Evolutionary conservation across 30 jellyfish, hydroid and myxozoan species (phyloP), one percentile per base, ranked within the genome.

Genomic region (Sanderia malayensis): DNA sequence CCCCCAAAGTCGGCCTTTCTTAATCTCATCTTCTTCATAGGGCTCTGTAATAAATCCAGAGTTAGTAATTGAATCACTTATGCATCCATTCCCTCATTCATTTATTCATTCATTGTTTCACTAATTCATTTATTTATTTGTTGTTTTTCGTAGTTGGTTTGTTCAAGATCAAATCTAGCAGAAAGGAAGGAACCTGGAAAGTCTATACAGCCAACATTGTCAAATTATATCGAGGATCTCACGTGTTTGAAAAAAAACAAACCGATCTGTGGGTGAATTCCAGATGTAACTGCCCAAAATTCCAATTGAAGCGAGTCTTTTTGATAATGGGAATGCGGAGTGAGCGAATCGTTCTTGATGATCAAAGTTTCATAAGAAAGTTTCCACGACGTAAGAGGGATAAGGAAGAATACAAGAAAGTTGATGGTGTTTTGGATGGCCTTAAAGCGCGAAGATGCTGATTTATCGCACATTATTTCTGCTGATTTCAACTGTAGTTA

Each of bases 271-370:
- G 82, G 82, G 60, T 70, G 13, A 53, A 34, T 45, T 23, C 53
- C 3, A 31, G 55, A 0, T 70, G 82, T 20, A 47, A 34, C 70
- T 70, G 82, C 53, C 82, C 82, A 19, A 31, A 37, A 15, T 47
- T 70, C 33, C 22, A 2, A 10, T 19, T 30, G 33, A 53, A 27
- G 6, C 70, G 71, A 10, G 23, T 46, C 8, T 70, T 44, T 31
- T 32, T 70, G 53, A 59, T 70, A 23, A 70, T 70, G 82, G 19
- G 82, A 15, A 46, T 46, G 70, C 30, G 82, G 31, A 71, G 82
- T 1, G 61, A 53, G 24, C 52, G 71, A 26, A 18, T 70, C 28
- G 82, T 41, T 11, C 71, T 70, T 3, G 46, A 47, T 29, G 82
- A 70, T 22, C 70, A 47, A 53, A 46, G 71, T 24, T 70, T 70